phyloP scores from a whole-genome alignment of 2,888 invertebrate genomes.

The Drosophila neonasuta region DNA sequence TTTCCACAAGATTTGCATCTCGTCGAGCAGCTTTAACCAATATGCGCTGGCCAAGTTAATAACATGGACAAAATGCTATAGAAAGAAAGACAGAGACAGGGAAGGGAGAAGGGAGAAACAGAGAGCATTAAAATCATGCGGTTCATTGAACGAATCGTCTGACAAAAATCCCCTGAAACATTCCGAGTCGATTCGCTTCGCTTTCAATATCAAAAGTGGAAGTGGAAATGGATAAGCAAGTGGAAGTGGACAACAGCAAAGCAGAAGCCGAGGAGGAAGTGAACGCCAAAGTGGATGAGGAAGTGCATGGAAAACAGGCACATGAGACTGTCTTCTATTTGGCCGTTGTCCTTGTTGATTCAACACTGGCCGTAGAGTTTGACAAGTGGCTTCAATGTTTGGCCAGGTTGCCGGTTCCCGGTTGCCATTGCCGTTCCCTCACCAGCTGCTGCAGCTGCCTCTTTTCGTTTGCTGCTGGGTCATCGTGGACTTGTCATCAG shows the following conservation, averaged over 20 bases:
- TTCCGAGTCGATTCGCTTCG: slow-evolving; percentile 39
- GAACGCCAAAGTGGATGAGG: slow-evolving; percentile 2
- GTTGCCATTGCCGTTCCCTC: slow-evolving; percentile 1
- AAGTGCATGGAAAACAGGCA: slow-evolving; percentile 16
- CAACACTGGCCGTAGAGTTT: slow-evolving; percentile 50
- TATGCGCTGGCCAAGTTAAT: slow-evolving; percentile 54
- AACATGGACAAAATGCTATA: slow-evolving; percentile 54
- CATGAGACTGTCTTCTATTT: slow-evolving; percentile 23
- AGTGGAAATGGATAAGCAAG: slow-evolving; percentile 41
- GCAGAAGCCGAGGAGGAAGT: slow-evolving; percentile 7
- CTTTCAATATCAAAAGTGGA: slow-evolving; percentile 72
- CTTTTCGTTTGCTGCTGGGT: slow-evolving; percentile 10
- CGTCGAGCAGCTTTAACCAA: slow-evolving; percentile 41
- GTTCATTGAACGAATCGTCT: slow-evolving; percentile 64
- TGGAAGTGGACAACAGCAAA: slow-evolving; percentile 1
- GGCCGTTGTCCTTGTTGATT: slow-evolving; percentile 46
- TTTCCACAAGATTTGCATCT: slow-evolving; percentile 68
- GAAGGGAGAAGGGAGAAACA: background rate
- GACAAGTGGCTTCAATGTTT: slow-evolving; percentile 70
- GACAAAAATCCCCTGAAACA: slow-evolving; percentile 51
- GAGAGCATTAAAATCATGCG: slow-evolving; percentile 71
- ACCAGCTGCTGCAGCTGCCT: slow-evolving; percentile 1
- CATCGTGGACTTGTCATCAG: slow-evolving; percentile 27
- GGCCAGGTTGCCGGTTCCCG: slow-evolving; percentile 46
- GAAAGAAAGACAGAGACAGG: background rate